Percentiles rank a stretch among this genome's conserved stretches.
Conservation (phyloP, 2,113 vertebrate genomes). For the Lanius collurio region DNA sequence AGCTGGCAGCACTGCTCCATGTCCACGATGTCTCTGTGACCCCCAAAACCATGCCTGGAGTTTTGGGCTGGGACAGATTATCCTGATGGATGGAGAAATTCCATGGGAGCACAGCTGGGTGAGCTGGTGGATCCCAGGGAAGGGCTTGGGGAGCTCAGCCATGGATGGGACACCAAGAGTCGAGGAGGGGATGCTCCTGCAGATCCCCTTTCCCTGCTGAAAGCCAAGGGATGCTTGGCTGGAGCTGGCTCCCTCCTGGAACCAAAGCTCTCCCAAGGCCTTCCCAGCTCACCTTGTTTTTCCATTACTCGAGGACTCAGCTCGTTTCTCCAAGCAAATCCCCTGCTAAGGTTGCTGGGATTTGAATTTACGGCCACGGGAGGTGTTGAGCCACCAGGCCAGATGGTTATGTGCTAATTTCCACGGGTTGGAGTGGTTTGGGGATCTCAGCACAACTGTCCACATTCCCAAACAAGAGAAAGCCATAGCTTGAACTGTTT, state of each 20-base stretch:
- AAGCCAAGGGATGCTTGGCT: rapidly evolving
- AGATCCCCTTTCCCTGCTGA: background rate
- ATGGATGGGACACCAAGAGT: background rate
- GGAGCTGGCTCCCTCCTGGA: background rate
- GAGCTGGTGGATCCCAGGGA: background rate
- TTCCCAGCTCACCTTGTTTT: slow-evolving; percentile 41
- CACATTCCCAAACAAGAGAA: background rate
- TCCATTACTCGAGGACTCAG: background rate
- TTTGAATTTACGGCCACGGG: slow-evolving; percentile 38
- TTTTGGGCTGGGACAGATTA: background rate
- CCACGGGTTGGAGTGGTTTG: background rate
- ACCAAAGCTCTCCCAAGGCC: background rate
- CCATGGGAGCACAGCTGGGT: rapidly evolving
- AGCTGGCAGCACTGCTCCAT: background rate
- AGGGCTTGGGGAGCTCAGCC: background rate
- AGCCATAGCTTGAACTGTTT: background rate
- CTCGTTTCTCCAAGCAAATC: slow-evolving; percentile 9
- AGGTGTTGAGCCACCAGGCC: slow-evolving; percentile 53
- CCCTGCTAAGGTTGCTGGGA: slow-evolving; percentile 11
- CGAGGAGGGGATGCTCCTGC: background rate
- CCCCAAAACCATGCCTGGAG: rapidly evolving
- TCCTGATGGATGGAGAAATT: background rate
- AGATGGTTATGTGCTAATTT: slow-evolving; percentile 57
- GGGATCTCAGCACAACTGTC: background rate
- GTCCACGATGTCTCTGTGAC: background rate